phyloP scores from a whole-genome alignment of 2,797 vertebrate genomes.

The Sebastes itinus region DNA sequence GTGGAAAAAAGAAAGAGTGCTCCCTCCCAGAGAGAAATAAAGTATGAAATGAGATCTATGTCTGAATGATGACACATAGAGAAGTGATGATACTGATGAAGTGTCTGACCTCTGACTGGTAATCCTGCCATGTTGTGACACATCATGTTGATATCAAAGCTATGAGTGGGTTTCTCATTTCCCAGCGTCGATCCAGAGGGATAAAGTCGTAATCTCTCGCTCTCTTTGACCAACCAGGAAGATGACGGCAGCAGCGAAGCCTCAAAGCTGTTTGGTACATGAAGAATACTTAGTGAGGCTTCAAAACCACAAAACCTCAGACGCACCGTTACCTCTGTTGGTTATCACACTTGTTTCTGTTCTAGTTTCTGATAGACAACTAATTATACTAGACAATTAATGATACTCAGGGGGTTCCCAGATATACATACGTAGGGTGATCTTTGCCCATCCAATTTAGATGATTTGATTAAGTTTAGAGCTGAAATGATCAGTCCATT shows the following conservation, averaged over 20 bases:
- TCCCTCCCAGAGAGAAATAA: neutral
- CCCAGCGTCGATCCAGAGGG: neutral
- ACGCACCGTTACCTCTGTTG: neutral
- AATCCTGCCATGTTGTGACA: constrained; percentile 31
- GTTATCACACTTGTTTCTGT: neutral
- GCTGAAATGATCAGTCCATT: too few species aligned
- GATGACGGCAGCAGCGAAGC: neutral
- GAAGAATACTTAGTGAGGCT: neutral
- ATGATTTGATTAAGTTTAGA: too few species aligned
- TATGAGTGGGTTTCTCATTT: neutral
- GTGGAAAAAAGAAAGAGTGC: neutral
- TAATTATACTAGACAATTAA: neutral
- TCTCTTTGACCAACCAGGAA: neutral
- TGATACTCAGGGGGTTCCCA: neutral
- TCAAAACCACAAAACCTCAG: neutral
- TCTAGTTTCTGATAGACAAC: neutral
- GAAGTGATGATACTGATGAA: neutral
- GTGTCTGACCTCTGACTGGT: neutral
- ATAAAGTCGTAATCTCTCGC: neutral
- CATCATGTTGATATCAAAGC: constrained; percentile 22
- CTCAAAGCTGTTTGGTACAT: neutral
- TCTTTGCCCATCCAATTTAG: too few species aligned
- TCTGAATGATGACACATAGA: constrained; percentile 1
- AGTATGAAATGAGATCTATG: constrained; percentile 2
- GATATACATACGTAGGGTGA: too few species aligned